Evolutionary conservation across 2,797 vertebrate species (phyloP).

Genomic region (Argentina silus): DNA sequence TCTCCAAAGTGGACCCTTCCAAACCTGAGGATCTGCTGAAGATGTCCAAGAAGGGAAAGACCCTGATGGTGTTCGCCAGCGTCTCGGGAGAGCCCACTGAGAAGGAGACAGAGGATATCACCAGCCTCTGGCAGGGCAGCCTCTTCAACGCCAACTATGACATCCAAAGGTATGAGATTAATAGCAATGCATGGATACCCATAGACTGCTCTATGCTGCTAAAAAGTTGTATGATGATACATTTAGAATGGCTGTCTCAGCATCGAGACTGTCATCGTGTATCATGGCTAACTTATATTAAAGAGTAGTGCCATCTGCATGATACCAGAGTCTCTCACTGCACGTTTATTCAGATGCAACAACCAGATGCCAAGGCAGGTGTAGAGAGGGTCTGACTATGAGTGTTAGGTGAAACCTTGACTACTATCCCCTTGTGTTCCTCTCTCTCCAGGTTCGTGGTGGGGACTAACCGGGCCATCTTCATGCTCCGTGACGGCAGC

Average conservation of each 20-base stretch:
- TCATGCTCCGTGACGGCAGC: constrained; percentile 93
- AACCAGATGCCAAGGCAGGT: too few species aligned
- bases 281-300: too few species aligned
- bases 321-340: too few species aligned
- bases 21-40: constrained; percentile 92
- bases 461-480: constrained; percentile 91
- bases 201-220: too few species aligned
- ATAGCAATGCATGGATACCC: background rate
- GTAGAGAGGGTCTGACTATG: too few species aligned
- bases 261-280: too few species aligned
- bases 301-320: too few species aligned
- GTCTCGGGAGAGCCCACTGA: constrained; percentile 91
- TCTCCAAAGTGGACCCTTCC: constrained; percentile 88
- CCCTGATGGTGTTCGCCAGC: constrained; percentile 94
- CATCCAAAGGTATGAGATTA: constrained; percentile 85
- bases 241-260: too few species aligned
- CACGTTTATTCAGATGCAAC: too few species aligned
- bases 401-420: too few species aligned
- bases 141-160: constrained; percentile 98
- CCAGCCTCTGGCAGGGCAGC: constrained; percentile 92
- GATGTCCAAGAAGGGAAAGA: constrained; percentile 95
- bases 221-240: too few species aligned
- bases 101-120: constrained; percentile 95
- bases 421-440: too few species aligned
- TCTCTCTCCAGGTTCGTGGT: constrained; percentile 87